Conservation (phyloP, 2,797 vertebrate species). For the Brachyrhaphis roseni region DNA sequence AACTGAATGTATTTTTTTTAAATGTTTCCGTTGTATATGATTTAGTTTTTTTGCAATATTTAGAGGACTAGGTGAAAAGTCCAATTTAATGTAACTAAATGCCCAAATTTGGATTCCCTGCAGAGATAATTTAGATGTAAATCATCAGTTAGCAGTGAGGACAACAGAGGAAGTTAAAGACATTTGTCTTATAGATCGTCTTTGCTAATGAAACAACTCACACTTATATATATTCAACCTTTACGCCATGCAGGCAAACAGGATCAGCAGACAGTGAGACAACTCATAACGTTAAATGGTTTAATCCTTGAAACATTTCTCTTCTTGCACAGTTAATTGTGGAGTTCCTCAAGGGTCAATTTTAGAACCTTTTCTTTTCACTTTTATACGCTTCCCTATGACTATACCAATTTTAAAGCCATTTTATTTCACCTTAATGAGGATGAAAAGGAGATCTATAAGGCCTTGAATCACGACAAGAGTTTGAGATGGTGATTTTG, state of each 20-base stretch:
- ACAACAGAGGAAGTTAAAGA: not conserved
- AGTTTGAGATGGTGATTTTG: not conserved
- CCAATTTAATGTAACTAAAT: not conserved
- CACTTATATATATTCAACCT: not conserved
- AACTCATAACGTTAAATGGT: not conserved
- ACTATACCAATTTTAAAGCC: not conserved
- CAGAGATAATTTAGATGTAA: not conserved
- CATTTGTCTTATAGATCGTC: not conserved
- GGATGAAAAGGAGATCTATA: not conserved
- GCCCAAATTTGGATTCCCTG: not conserved
- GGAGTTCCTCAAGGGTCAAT: not conserved
- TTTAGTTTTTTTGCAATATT: not conserved
- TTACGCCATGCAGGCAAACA: not conserved
- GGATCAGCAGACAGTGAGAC: not conserved
- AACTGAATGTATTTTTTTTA: not conserved
- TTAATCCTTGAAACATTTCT: not conserved
- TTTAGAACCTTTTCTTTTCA: not conserved
- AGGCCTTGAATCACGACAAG: not conserved
- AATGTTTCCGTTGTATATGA: not conserved
- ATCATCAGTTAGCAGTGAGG: not conserved
- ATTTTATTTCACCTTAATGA: not conserved
- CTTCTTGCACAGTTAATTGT: not conserved
- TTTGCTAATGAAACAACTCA: not conserved
- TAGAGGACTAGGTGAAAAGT: not conserved
- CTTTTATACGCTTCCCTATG: not conserved